Conservation (phyloP, 2,113 vertebrate species). For the Indicator indicator region DNA sequence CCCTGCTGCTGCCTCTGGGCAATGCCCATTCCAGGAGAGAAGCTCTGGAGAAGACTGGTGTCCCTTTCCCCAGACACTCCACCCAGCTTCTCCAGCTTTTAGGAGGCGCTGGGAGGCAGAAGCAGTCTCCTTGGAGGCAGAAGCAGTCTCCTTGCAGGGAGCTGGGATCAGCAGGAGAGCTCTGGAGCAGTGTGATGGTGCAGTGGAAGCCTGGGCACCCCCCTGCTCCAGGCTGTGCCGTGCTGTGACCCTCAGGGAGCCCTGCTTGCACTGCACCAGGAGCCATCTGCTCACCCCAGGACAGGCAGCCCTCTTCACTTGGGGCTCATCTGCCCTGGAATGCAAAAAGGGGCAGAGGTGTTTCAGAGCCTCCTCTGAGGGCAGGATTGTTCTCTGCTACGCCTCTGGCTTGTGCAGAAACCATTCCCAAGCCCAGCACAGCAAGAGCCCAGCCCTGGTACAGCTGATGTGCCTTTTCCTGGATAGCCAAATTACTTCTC, state of each 20-base stretch:
- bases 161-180: slow-evolving; percentile 83
- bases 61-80: slow-evolving; percentile 78
- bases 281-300: neutral
- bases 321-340: neutral
- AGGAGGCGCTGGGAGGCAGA: slow-evolving; percentile 86
- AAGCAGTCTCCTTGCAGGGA: slow-evolving; percentile 78
- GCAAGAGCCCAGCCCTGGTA: neutral
- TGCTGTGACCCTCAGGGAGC: neutral
- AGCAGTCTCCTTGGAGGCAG: slow-evolving; percentile 80
- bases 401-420: neutral
- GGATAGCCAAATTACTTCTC: neutral
- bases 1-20: slow-evolving; percentile 78
- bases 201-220: slow-evolving; percentile 15
- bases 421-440: neutral
- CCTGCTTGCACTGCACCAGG: neutral
- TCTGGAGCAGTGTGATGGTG: slow-evolving; percentile 79
- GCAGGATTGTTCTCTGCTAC: neutral
- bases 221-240: neutral
- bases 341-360: neutral
- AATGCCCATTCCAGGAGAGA: slow-evolving; percentile 80
- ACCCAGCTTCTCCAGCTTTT: slow-evolving; percentile 79
- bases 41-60: slow-evolving; percentile 82
- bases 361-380: neutral
- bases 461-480: neutral
- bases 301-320: rapidly evolving